These are phyloP conservation scores for Cyrtonyx montezumae DNA, from an alignment of 2,113 vertebrate genomes.

Conservation along the genomic window DNA sequence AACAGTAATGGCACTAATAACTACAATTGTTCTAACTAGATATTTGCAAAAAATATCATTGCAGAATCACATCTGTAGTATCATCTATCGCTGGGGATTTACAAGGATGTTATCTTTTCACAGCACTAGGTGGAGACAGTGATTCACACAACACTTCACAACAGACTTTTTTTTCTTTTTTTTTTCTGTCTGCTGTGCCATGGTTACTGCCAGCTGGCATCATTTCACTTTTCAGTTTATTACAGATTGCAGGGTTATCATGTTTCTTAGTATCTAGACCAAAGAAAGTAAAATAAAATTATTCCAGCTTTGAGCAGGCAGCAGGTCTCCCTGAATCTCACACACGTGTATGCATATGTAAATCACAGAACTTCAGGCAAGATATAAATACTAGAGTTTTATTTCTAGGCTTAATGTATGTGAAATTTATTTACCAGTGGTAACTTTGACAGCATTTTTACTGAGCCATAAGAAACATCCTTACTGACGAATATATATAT, in stretches of 20 bases:
- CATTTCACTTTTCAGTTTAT: neutral
- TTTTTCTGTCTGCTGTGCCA: neutral
- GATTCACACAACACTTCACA: constrained; percentile 53
- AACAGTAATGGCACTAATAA: constrained; percentile 9
- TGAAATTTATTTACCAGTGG: neutral
- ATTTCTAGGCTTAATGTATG: neutral
- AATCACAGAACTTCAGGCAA: neutral
- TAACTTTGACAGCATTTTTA: neutral
- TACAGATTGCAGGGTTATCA: neutral
- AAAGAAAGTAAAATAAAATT: constrained; percentile 38
- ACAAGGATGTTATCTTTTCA: neutral
- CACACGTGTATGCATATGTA: neutral
- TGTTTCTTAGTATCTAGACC: neutral
- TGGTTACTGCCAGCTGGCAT: neutral
- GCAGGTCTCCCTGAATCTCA: neutral
- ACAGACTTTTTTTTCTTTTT: neutral
- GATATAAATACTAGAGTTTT: neutral
- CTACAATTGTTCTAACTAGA: neutral
- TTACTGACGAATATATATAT: too few species aligned
- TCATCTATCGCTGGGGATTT: neutral
- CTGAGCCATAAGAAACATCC: neutral
- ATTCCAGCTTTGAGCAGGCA: neutral
- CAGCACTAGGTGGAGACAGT: constrained; percentile 84
- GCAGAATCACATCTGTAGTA: neutral
- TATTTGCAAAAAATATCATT: neutral